Evolutionary conservation across 1,140 invertebrate species (phyloP).

Genomic region (Saccostrea echinata): DNA sequence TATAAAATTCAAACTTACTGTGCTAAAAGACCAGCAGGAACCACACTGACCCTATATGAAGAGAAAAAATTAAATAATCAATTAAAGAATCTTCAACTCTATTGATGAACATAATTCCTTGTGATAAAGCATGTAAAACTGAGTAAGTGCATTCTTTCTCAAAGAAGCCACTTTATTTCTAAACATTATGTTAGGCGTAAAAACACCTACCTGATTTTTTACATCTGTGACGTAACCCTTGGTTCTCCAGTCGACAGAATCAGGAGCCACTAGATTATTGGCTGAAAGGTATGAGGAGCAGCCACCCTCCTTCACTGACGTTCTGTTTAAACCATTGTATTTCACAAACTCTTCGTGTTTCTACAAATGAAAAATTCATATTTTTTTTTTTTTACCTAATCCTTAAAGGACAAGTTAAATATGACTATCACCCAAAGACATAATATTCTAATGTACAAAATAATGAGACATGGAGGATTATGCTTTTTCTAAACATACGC

Average conservation of each 20-base stretch:
- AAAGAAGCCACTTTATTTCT: too few relatives aligned
- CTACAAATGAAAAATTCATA: conserved; percentile 52
- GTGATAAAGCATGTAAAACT: too few relatives aligned
- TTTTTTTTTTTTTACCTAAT: neutral
- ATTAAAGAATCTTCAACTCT: too few relatives aligned
- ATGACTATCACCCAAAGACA: too few relatives aligned
- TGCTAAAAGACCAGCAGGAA: conserved; percentile 77
- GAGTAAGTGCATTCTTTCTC: too few relatives aligned
- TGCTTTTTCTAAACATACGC: too few relatives aligned
- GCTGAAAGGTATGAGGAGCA: conserved; percentile 54
- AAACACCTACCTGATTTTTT: conserved; percentile 78
- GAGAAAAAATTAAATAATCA: conserved; percentile 3
- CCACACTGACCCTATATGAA: conserved; percentile 73
- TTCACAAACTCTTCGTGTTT: conserved; percentile 64
- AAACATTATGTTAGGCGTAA: too few relatives aligned
- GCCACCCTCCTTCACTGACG: neutral
- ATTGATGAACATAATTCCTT: too few relatives aligned
- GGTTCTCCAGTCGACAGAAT: conserved; percentile 79
- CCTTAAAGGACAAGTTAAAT: neutral
- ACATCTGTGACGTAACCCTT: conserved; percentile 81
- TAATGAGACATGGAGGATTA: too few relatives aligned
- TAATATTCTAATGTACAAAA: too few relatives aligned
- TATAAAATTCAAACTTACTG: conserved; percentile 61
- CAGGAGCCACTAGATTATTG: conserved; percentile 57
- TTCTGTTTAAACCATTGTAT: conserved; percentile 61